Evolutionary conservation across 2,888 invertebrate genomes (phyloP).

Genomic region (Lochmaea crataegi): DNA sequence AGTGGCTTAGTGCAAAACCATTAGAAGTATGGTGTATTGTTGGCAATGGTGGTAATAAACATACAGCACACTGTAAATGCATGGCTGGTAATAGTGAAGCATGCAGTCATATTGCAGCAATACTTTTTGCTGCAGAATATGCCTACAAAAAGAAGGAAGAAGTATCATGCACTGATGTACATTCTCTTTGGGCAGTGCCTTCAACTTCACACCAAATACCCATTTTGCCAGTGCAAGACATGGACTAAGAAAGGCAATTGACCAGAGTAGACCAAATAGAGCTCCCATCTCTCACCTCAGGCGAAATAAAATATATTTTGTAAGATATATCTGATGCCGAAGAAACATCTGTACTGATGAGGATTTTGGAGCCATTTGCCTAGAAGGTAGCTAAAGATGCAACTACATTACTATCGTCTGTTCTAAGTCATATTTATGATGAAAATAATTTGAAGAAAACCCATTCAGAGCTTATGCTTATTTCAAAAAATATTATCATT

Average conservation of each 20-base stretch:
- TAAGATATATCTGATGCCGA: conserved; percentile 4
- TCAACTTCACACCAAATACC: not conserved
- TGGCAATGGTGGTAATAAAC: conserved; percentile 34
- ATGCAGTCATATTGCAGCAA: conserved; percentile 38
- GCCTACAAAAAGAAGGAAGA: conserved; percentile 16
- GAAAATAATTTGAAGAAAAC: too few species aligned
- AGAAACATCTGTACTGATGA: conserved; percentile 4
- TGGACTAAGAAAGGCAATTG: conserved; percentile 5
- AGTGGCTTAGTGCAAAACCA: conserved; percentile 30
- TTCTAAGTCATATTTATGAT: too few species aligned
- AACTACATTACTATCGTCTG: too few species aligned
- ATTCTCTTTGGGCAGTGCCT: conserved; percentile 21
- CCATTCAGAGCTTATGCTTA: too few species aligned
- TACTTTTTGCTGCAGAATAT: conserved; percentile 31
- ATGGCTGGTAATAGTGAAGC: conserved; percentile 40
- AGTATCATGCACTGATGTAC: conserved; percentile 34
- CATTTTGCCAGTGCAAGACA: not conserved
- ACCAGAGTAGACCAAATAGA: not conserved
- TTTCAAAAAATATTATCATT: too few species aligned
- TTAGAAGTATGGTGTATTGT: conserved; percentile 39
- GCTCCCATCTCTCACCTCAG: not conserved
- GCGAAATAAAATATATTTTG: not conserved
- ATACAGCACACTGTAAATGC: conserved; percentile 36
- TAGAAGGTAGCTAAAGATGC: too few species aligned
- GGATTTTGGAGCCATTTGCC: too few species aligned